phyloP scores from a whole-genome alignment of 1,140 invertebrate species.

The Bombus affinis region DNA sequence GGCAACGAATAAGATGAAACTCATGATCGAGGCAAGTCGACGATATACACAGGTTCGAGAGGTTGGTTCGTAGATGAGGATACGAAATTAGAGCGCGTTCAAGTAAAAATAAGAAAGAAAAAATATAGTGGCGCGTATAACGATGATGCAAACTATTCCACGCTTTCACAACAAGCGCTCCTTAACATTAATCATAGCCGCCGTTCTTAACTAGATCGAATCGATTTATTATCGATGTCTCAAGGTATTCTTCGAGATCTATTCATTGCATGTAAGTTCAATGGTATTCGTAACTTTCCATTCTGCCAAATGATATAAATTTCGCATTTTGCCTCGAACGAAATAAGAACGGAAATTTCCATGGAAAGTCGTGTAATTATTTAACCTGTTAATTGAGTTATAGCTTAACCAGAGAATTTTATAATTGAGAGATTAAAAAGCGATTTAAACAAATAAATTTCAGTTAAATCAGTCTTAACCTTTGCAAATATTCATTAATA shows the following conservation, averaged over 20 bases:
- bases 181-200: conserved; percentile 53
- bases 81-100: conserved; percentile 29
- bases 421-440: too few species aligned
- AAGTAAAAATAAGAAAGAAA: background rate
- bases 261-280: background rate
- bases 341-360: too few species aligned
- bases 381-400: too few species aligned
- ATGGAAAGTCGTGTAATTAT: too few species aligned
- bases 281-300: background rate
- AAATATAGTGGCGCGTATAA: background rate
- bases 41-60: background rate
- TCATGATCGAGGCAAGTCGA: background rate
- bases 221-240: conserved; percentile 57
- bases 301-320: background rate
- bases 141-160: conserved; percentile 44
- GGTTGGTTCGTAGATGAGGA: background rate
- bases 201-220: conserved; percentile 40
- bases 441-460: too few species aligned
- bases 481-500: too few species aligned
- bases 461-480: too few species aligned
- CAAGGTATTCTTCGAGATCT: background rate
- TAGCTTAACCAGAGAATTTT: too few species aligned
- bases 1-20: background rate
- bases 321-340: too few species aligned
- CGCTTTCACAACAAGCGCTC: conserved; percentile 58